Percentiles rank a stretch among this genome's conserved stretches.
Conservation (phyloP, 2,797 vertebrate species). For the Ispidina picta region DNA sequence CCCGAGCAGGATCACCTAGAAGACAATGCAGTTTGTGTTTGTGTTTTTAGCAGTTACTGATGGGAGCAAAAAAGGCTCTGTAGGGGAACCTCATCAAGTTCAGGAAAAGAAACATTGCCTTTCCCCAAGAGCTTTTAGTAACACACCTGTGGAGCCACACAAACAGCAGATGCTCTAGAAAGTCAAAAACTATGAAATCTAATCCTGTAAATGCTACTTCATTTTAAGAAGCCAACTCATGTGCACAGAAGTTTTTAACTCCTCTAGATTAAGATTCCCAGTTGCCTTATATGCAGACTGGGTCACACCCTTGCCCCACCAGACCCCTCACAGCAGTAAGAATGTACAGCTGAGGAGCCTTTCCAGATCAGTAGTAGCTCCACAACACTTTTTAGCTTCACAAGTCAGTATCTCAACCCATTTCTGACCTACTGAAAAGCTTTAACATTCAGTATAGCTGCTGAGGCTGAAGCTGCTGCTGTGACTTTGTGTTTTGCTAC, state of each 20-base stretch:
- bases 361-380: not conserved
- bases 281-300: accelerated
- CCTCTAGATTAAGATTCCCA: not conserved
- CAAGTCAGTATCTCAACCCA: not conserved
- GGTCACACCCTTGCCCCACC: accelerated
- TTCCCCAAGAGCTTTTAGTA: not conserved
- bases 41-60: not conserved
- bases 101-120: not conserved
- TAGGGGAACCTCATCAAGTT: not conserved
- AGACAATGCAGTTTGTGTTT: not conserved
- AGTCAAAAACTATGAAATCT: not conserved
- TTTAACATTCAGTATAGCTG: not conserved
- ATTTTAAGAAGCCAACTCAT: not conserved
- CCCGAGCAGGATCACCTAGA: not conserved
- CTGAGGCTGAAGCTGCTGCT: not conserved
- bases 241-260: accelerated
- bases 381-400: not conserved
- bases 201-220: not conserved
- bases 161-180: not conserved
- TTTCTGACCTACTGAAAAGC: not conserved
- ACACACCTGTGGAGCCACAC: not conserved
- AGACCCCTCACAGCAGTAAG: too few species aligned
- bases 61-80: not conserved
- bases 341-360: accelerated
- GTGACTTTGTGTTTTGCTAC: not conserved